phyloP scores from a whole-genome alignment of 2,113 vertebrate species.

The Atrichornis clamosus region DNA sequence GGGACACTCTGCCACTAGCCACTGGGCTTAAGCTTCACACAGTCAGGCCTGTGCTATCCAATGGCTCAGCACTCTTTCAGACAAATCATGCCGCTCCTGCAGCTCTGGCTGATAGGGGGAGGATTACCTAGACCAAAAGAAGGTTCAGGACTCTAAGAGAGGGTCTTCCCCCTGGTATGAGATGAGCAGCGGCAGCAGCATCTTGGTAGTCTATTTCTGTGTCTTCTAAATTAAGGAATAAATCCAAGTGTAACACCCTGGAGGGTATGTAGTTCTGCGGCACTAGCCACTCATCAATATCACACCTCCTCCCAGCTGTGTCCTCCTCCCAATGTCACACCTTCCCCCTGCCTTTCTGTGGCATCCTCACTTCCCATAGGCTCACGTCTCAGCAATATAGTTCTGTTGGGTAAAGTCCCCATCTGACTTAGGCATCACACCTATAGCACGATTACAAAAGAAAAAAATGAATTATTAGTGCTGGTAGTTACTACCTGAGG shows the following conservation, averaged over 20 bases:
- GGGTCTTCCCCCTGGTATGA: background rate
- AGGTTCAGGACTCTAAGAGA: background rate
- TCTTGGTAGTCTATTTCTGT: background rate
- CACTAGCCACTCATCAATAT: background rate
- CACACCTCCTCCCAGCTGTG: background rate
- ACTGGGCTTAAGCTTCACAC: background rate
- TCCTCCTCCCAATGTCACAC: background rate
- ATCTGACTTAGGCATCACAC: background rate
- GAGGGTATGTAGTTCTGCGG: background rate
- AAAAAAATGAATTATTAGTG: background rate
- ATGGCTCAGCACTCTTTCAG: background rate
- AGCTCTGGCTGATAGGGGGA: background rate
- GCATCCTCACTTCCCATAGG: background rate
- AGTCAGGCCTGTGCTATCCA: background rate
- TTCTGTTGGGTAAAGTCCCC: background rate
- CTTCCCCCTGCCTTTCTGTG: background rate
- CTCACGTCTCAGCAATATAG: accelerated
- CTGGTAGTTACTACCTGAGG: background rate
- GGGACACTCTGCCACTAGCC: background rate
- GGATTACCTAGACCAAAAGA: background rate
- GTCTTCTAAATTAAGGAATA: background rate
- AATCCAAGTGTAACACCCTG: background rate
- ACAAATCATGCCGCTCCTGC: background rate
- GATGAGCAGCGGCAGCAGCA: background rate
- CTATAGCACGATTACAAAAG: background rate